Evolutionary conservation across 37 sponge, comb jelly and placozoan species (phyloP), one percentile per base, ranked within the genome.

Genomic region (Amphimedon queenslandica): DNA sequence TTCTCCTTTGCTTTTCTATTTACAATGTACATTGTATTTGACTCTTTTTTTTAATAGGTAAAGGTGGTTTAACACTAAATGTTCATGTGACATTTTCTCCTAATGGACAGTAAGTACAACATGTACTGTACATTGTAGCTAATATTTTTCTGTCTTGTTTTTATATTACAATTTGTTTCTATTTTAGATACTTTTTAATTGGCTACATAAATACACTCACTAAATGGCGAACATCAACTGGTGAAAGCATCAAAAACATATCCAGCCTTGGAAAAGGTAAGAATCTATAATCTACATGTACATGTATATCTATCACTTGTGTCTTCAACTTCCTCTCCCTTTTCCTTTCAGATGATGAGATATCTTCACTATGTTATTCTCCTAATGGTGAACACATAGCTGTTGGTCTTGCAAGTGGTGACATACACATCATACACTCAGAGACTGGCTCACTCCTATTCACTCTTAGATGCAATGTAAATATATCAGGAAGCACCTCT

Each of bases 321-420:
- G n/a, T n/a, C n/a, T n/a, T n/a, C n/a, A n/a, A n/a, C n/a, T n/a
- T n/a, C n/a, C n/a, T n/a, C n/a, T n/a, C n/a, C n/a, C n/a, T n/a
- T n/a, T n/a, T n/a, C n/a, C n/a, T n/a, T n/a, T n/a, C n/a, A n/a
- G n/a, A n/a, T n/a, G n/a, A n/a, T n/a, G n/a, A n/a, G n/a, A 66
- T 90, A 18, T 37, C 40, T 47, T 37, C 79, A 42, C 47, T 90
- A 57, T 47, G 75, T 41, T 85, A 69, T 66, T 85, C 82, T 21
- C 91, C 91, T 33, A 55, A 77, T 63, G 86, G 71, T 16, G 21
- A 70, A 51, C 76, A 82, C 58, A 76, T 90, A n/a, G 79, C 79
- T 6, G 79, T 76, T 25, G 91, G 91, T 3, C 37, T 81, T 32
- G 41, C 37, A 27, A 57, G 40, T 5, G 91, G 91, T 29, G 69